A percentile compares a stretch with the other conserved stretches of the same genome.
These are phyloP conservation scores for Sabatieria punctata DNA, from an alignment of 2,888 invertebrate genomes.

Conservation along the genomic window DNA sequence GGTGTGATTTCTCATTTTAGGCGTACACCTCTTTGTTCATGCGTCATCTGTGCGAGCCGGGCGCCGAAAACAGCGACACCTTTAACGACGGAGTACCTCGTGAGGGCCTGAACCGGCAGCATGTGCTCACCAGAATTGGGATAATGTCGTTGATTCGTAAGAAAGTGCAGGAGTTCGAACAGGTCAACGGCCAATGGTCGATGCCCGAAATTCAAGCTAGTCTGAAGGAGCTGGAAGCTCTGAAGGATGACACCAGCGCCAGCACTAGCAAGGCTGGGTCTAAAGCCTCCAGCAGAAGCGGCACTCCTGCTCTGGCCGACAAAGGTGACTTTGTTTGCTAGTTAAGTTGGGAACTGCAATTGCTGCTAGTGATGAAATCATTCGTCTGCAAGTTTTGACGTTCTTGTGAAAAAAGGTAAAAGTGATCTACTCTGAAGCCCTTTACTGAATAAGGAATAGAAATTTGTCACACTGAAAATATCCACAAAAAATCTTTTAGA, in stretches of 20 bases:
- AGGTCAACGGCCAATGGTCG: conserved; percentile 90
- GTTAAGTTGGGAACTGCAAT: too few species aligned
- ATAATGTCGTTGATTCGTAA: conserved; percentile 97
- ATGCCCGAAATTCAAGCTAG: too few species aligned
- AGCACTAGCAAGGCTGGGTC: conserved; percentile 36
- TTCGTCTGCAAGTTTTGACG: too few species aligned
- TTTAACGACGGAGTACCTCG: conserved; percentile 96
- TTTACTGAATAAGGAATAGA: too few species aligned
- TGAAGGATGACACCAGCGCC: conserved; percentile 4
- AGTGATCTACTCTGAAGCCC: too few species aligned
- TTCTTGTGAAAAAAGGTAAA: too few species aligned
- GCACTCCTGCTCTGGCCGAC: conserved; percentile 3
- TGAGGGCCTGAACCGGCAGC: conserved; percentile 87
- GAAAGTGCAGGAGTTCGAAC: conserved; percentile 97
- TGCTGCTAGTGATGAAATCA: too few species aligned
- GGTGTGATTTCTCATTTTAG: too few species aligned
- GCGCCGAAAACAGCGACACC: conserved; percentile 91
- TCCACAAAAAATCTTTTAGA: too few species aligned
- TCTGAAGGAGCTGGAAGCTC: conserved; percentile 19
- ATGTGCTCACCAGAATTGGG: conserved; percentile 89
- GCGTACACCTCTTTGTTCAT: conserved; percentile 97
- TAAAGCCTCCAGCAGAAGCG: not conserved
- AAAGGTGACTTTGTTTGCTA: too few species aligned
- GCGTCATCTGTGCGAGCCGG: conserved; percentile 97
- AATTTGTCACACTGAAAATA: too few species aligned